A percentile compares a stretch with the other conserved stretches of the same genome.
Conservation (phyloP, 2,888 invertebrate species). For the Enoplolaimus lenunculus region DNA sequence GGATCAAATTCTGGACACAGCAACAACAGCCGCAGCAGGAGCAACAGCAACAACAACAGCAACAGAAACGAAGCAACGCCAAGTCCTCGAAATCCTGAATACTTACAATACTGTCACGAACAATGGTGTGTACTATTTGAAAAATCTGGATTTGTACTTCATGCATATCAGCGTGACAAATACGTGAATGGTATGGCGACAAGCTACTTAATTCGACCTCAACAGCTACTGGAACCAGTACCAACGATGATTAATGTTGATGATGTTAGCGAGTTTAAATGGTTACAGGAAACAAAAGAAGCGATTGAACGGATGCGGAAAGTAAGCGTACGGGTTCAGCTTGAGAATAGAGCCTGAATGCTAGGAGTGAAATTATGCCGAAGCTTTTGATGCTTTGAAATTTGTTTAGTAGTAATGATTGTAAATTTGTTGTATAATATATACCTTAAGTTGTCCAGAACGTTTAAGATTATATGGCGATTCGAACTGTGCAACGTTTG, state of each 20-base stretch:
- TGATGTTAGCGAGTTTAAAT: conserved; percentile 43
- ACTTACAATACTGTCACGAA: background rate
- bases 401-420: no score
- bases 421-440: no score
- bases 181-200: background rate
- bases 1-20: background rate
- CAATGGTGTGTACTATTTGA: background rate
- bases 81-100: background rate
- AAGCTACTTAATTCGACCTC: conserved; percentile 7
- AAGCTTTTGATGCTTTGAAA: no score
- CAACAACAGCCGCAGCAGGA: background rate
- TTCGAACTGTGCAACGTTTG: no score
- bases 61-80: background rate
- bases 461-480: no score
- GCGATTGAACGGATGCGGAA: conserved; percentile 53
- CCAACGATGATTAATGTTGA: conserved; percentile 62
- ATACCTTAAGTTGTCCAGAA: no score
- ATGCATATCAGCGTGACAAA: background rate
- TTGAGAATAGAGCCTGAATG: no score
- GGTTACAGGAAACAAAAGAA: conserved; percentile 50
- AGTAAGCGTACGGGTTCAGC: no score
- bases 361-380: no score
- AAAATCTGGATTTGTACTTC: background rate
- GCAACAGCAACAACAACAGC: background rate
- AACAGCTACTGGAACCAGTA: background rate